Base-by-base conservation (phyloP, 2,888 invertebrate species). In the Melanargia galathea region DNA sequence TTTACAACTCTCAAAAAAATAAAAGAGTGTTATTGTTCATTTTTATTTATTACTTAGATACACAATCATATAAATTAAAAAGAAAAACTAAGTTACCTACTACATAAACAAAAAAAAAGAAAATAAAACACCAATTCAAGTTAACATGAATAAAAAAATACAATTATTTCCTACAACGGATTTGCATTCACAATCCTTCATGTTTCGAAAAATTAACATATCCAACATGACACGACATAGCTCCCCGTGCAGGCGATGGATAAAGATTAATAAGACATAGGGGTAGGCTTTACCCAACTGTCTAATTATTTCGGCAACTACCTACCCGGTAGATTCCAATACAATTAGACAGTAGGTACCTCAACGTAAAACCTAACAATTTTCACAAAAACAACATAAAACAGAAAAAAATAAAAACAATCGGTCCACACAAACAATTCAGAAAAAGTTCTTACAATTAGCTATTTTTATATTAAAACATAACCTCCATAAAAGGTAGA, bases 31-130 rank as follows among this genome's bases (percentile, higher is more conserved):
- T 40, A 43, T 43, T 52, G 20, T 62, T 49, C 55, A 64, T 46
- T 60, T 63, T 66, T 56, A 49, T 65, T 67, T 64, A 66, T 69
- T 69, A 55, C 35, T 38, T 58, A 60, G 46, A 48, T 40, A 22
- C 7, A 60, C 18, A 7, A 11, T 30, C 6, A 33, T 35, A 11
- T 60, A 63, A 57, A 56, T 43, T 24, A 62, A 51, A 45, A 55
- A 49, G 40, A 48, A 62, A 33, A 11, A 22, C n/a, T 35, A 40
- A 52, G 10, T 30, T 24, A 22, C 11, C 22, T 7, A 35, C 20
- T 54, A 35, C 11, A 54, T 20, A 22, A 33, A 13, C 20, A 54
- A 33, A 33, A 52, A 30, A 33, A 22, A 8, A 40, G n/a, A 24
- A 55, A 55, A 24, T 40, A 10, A 54, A 54, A 54, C 54, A 40